These are phyloP conservation scores for Eupithecia centaureata DNA, from an alignment of 2,888 invertebrate species.

Conservation along the genomic window DNA sequence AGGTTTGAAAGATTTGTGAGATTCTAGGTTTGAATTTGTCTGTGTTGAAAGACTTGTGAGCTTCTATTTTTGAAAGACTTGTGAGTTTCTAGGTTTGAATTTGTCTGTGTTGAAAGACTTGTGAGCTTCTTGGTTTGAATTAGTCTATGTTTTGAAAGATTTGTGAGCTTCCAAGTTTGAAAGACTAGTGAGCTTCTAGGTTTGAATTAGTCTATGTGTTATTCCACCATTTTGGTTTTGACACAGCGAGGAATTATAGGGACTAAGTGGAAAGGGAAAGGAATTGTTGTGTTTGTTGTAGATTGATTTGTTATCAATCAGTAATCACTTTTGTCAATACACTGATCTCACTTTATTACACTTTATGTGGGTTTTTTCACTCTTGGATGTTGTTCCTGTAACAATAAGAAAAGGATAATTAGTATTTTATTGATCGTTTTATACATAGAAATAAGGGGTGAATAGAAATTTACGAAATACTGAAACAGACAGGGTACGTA, in stretches of 20 bases:
- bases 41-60: no score
- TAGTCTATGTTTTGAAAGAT: no score
- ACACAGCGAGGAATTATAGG: background rate
- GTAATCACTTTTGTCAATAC: background rate
- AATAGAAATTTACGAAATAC: no score
- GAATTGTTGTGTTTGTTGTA: background rate
- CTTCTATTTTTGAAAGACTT: no score
- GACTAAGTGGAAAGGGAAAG: background rate
- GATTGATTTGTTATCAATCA: background rate
- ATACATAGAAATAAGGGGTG: background rate
- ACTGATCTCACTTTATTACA: background rate
- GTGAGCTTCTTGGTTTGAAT: slow-evolving; percentile 1
- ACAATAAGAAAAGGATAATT: slow-evolving; percentile 12
- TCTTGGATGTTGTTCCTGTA: slow-evolving; percentile 17
- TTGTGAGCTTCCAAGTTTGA: no score
- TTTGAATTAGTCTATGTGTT: no score
- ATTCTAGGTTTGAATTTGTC: background rate
- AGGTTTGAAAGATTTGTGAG: slow-evolving; percentile 10
- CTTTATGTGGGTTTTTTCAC: background rate
- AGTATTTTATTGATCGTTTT: background rate
- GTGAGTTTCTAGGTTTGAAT: slow-evolving; percentile 1
- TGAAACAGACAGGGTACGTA: no score
- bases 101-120: no score
- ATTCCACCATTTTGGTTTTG: slow-evolving; percentile 19
- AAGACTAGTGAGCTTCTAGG: slow-evolving; percentile 9